Evolutionary conservation across 2,113 vertebrate species (phyloP), one percentile per base, ranked within the genome.

Genomic region (Eulemur macaco): DNA sequence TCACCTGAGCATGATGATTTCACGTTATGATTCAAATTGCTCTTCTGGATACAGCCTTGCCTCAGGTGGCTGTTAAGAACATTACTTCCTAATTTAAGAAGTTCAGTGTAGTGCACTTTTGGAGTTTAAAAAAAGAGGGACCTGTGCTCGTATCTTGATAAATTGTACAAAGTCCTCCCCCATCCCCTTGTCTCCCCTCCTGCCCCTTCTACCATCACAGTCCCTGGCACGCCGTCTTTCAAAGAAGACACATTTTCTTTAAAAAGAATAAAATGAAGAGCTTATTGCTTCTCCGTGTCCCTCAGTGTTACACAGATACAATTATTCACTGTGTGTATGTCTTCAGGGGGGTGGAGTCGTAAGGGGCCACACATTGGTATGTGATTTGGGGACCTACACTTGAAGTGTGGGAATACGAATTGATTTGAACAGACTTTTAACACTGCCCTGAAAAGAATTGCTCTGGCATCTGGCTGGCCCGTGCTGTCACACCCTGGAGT

Each of bases 401-500:
- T 76, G 42, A 66, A 84, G 45, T 52, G 45, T 52, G 45, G 54
- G 45, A 90, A 34, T 37, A n/a, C 20, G 37, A 21, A 27, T 86
- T 69, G 78, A 58, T 29, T 52, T 69, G 74, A 89, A n/a, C 21
- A 78, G 39, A 69, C 29, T 64, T 74, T 11, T 14, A 42, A 66
- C 8, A 0, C 5, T 58, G 25, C 10, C n/a, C 92, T 42, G 71
- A 50, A 45, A 50, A 64, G 78, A 64, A 18, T 18, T 5, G 31
- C 7, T 29, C 17, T 27, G 73, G 37, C 42, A 2, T 58, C 37
- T 11, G 17, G 15, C 50, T 13, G 78, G 15, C 8, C 34, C 6
- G 2, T 2, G 4, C 0, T 29, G 18, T 58, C 6, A 18, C 4
- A 27, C 8, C 14, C 39, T 3, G 0, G 15, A 60, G 74, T 2